Evolutionary conservation across 1,140 invertebrate genomes (phyloP), one percentile per base, ranked within the genome.

Genomic region (Helicoverpa zea): DNA sequence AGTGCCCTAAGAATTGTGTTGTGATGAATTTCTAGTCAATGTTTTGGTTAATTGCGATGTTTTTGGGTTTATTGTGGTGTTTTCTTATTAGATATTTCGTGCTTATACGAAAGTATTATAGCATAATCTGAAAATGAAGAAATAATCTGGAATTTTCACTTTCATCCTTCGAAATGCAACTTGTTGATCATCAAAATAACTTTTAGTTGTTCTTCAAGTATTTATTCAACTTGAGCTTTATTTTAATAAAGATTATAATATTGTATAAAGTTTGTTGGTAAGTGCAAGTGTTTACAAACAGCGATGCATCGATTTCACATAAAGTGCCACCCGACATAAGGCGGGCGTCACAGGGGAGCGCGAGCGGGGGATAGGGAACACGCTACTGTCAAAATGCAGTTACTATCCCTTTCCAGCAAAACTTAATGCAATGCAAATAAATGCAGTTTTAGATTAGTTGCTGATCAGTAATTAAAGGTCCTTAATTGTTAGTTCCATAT

Each of bases 271-370:
- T 63, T 64, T 35, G 80, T 58, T 86, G 80, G 87, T 88, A 85
- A 88, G 89, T 85, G 88, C 84, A 87, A 87, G 87, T 94, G 92
- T 94, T 94, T 93, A 92, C 91, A 91, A 94, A 94, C 93, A 94
- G 85, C 81, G 84, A 76, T 90, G 91, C 92, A 94, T 94, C 93
- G 93, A 94, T 94, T 94, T 94, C 92, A 91, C 93, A 94, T 94
- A 94, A 94, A 94, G 86, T 87, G 88, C 81, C 88, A 79, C 80
- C 82, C 79, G 81, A 66, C 70, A 47, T 64, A 47, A 64, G 61
- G 79, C 64, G 61, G 12, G 51, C 43, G 75, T 52, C 58, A 18
- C 63, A 29, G 73, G 52, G 9, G 35, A 58, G 83, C 73, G 68
- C 73, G 14, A n/a, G 77, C 59, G 23, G 49, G 75, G 2, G 54